Evolutionary conservation across 2,797 vertebrate species (phyloP), one percentile per base, ranked within the genome.

Genomic region (Arrhamphus sclerolepis): DNA sequence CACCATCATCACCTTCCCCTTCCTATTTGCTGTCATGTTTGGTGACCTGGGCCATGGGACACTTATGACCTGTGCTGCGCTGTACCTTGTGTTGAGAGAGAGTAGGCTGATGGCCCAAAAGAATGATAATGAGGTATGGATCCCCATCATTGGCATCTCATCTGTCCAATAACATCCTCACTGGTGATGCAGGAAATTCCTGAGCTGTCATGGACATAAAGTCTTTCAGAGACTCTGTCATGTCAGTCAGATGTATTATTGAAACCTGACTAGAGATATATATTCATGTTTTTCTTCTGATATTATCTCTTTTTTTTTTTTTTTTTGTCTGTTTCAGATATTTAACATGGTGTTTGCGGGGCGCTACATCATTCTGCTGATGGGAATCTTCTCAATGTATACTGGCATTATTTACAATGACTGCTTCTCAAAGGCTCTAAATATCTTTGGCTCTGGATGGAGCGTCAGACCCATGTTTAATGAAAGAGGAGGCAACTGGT

Each of bases 1-100:
- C 57, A 99, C 97, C 20, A 96, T 99, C 86, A 98, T 99, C 85
- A 99, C 98, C 61, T 99, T 99, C 88, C 98, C 97, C 0, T 99
- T 99, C 89, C 92, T 99, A 6, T 99, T 98, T 63, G 97, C 98
- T 31, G 97, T 99, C 76, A 99, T 99, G 98, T 99, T 99, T 72
- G 98, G 98, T 2, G 98, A 99, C 85, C 83, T 98, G 72, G 98
- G 98, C 72, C 98, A 99, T 1, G 97, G 98, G 31, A 64, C 89
- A 65, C 91, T 99, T 82, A 96, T 99, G 95, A 96, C 96, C 26
- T 93, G 95, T 41, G 94, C 95, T 31, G 98, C 95, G 47, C 87
- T 98, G 40, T 98, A 96, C 93, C 95, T 99, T 85, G 96, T 99
- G 54, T 21, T 98, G 67, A 90, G 96, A 70, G 98, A 99, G 71